These are phyloP conservation scores for Blastobasis lacticolella DNA, from an alignment of 2,888 invertebrate species.

Conservation along the genomic window DNA sequence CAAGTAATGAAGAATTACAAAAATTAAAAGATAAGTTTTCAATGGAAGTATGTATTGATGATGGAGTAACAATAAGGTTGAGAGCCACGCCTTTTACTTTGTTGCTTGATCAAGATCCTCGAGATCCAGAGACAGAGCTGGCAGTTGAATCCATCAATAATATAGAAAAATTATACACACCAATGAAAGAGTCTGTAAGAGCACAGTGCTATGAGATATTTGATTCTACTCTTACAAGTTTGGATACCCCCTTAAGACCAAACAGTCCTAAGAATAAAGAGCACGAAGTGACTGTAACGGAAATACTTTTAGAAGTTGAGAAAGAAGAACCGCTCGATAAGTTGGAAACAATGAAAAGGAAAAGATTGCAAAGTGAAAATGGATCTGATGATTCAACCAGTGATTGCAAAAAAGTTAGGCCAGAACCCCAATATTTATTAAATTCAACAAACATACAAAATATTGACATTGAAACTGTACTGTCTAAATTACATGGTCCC, in stretches of 20 bases:
- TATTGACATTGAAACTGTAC: constrained; percentile 64
- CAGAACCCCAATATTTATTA: constrained; percentile 46
- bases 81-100: constrained; percentile 40
- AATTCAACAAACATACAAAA: constrained; percentile 55
- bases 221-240: constrained; percentile 61
- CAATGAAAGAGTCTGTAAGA: constrained; percentile 46
- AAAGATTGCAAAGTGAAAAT: constrained; percentile 35
- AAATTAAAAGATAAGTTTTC: constrained; percentile 57
- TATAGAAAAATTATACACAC: constrained; percentile 51
- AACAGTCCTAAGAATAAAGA: constrained; percentile 29
- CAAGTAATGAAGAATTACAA: constrained; percentile 19
- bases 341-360: constrained; percentile 37
- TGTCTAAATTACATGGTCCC: constrained; percentile 62
- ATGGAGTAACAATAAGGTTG: constrained; percentile 47
- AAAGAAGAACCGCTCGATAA: constrained; percentile 26
- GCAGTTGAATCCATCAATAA: constrained; percentile 53
- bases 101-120: constrained; percentile 35
- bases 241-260: constrained; percentile 58
- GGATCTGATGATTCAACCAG: constrained; percentile 35
- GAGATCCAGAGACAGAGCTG: constrained; percentile 43
- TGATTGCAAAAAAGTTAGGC: constrained; percentile 44
- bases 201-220: constrained; percentile 55
- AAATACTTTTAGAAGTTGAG: constrained; percentile 50
- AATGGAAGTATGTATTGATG: constrained; percentile 61
- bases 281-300: constrained; percentile 33